Base-by-base conservation (phyloP, 2,888 invertebrate species). In the Abscondita cerata region DNA sequence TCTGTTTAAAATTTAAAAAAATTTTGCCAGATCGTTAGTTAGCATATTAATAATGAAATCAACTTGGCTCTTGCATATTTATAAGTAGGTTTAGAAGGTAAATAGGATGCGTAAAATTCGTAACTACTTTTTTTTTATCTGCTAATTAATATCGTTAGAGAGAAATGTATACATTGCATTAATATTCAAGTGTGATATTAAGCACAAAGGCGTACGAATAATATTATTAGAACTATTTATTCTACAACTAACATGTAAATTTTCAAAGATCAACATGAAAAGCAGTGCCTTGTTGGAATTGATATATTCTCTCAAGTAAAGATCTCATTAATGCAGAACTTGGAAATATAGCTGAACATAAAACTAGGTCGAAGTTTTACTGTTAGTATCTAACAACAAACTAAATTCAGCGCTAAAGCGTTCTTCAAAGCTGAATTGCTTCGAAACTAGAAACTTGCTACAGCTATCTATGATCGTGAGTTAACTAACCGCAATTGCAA, bases 401-500 rank as follows among this genome's bases (percentile, higher is more conserved):
- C 58, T 47, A 20, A 59, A 52, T 59, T 59, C 46, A 46, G 46
- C 52, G 52, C 52, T 59, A 52, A 46, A 59, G 52, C 52, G 58
- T 52, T 52, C 46, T 52, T 59, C 58, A 59, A 59, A 59, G 58
- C 41, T 34, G 46, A 56, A 41, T 56, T 40, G 38, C 47, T 55
- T 56, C 48, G 52, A 53, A 59, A 36, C 34, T 62, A 41, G 56
- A 52, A 62, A 62, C 51, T 47, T 57, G 48, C 56, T 48, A 57
- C 56, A 53, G 57, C 62, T 52, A 47, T 57, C 52, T 38, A 48
- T 61, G 66, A 68, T 70, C 72, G 70, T 71, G 72, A 73, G 71
- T 72, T 72, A 62, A 70, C 70, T 68, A 70, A 66, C 70, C 71
- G 69, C 73, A 74, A 74, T 76, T 75, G 73, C 70, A 68, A 70